Evolutionary conservation across 1,140 invertebrate species (phyloP).

Genomic region (Thalassaphorura encarpata): DNA sequence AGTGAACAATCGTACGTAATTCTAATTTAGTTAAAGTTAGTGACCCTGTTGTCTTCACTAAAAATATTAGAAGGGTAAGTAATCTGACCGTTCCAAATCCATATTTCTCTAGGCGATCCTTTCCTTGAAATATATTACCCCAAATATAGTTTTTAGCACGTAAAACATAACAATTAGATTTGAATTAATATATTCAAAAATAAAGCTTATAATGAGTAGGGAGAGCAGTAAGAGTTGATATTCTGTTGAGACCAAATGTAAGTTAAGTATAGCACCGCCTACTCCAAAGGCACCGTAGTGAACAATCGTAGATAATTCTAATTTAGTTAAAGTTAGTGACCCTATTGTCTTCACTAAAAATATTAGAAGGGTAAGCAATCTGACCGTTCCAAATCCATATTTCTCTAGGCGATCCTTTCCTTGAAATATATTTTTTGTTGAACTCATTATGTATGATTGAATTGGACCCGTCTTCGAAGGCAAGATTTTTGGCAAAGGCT

Average conservation of each 20-base stretch:
- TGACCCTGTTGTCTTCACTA: too few relatives aligned
- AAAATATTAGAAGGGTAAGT: not conserved
- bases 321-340: not conserved
- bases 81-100: constrained; percentile 4
- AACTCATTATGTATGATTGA: too few relatives aligned
- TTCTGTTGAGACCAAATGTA: not conserved
- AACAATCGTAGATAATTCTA: not conserved
- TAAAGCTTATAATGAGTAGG: too few relatives aligned
- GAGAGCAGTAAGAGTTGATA: not conserved
- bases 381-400: constrained; percentile 6
- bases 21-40: not conserved
- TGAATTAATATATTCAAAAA: too few relatives aligned
- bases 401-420: constrained; percentile 1
- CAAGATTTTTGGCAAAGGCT: too few relatives aligned
- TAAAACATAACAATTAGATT: too few relatives aligned
- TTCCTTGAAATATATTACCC: too few relatives aligned
- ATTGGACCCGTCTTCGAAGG: too few relatives aligned
- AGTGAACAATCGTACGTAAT: not conserved
- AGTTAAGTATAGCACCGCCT: constrained; percentile 6
- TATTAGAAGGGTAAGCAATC: not conserved
- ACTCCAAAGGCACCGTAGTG: constrained; percentile 8
- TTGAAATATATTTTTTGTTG: too few relatives aligned
- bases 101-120: constrained; percentile 1
- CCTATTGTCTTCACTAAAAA: too few relatives aligned
- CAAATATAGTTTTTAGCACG: not conserved